Base-by-base conservation (phyloP, 2,113 vertebrate genomes). In the Cinclus cinclus region DNA sequence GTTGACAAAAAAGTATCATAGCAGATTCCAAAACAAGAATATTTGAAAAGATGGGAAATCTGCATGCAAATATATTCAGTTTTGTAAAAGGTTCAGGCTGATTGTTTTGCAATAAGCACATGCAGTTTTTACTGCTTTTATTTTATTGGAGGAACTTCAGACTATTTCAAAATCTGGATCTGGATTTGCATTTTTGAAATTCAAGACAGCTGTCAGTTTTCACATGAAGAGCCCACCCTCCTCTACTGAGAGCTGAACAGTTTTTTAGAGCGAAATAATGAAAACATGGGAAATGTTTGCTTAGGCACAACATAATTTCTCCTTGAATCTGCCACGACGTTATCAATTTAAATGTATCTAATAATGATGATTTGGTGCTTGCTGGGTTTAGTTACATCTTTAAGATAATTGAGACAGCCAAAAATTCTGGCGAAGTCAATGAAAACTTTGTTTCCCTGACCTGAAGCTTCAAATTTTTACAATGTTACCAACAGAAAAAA, bases 141-240 rank as follows among this genome's bases (percentile, higher is more conserved):
- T 91, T 74, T 96, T 69, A 46, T 69, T 94, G 94, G 94, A 94
- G 87, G 44, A 95, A 53, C 23, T 64, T 94, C 77, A 92, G 31
- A 55, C 7, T 79, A 27, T 92, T 94, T 83, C 6, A 94, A 76
- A 96, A 80, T 91, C 91, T 92, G 62, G 77, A 91, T 82, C 69
- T 78, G 19, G 78, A 84, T 92, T 92, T 89, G 49, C 77, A 62
- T 73, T 91, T 94, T 65, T 84, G 10, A 85, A 95, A 89, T 79
- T 65, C 78, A 84, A 76, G 77, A 12, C 93, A 91, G 75, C 65
- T 95, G 84, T 89, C 93, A 91, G 65, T 95, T 91, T 95, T 87
- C 63, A 80, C 49, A 60, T 35, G 46, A 70, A 89, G 60, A 73
- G 2, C 2, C 8, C 25, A 41, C 14, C 46, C 37, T 59, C 21